Percentiles rank a stretch among this genome's conserved stretches.
Evolutionary conservation across 2,797 vertebrate species (phyloP).

Genomic region (Hozukius guyotensis): DNA sequence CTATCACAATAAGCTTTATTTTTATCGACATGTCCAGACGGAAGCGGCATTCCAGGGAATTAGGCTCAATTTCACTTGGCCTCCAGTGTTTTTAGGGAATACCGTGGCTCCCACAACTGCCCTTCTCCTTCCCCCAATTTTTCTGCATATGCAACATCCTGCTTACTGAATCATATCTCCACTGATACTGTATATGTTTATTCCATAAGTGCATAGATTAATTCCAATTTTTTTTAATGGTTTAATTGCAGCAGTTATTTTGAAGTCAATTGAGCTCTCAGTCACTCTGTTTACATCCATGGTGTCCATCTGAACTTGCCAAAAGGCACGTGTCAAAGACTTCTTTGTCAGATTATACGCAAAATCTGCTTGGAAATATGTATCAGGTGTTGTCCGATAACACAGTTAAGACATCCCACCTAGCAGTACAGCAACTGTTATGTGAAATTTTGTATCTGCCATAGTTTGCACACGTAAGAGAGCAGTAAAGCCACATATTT

Average conservation of each 20-base stretch:
- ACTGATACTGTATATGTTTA: conserved; percentile 41
- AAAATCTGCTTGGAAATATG: conserved; percentile 39
- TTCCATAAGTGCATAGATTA: conserved; percentile 25
- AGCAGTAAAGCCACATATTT: conserved; percentile 13
- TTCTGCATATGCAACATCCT: conserved; percentile 30
- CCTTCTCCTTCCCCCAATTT: background rate
- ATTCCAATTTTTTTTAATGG: conserved; percentile 41
- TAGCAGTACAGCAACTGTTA: conserved; percentile 8
- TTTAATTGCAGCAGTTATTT: conserved; percentile 16
- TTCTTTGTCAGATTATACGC: conserved; percentile 53
- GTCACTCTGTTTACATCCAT: conserved; percentile 20
- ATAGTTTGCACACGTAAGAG: background rate
- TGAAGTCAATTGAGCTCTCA: conserved; percentile 15
- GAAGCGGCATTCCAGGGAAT: conserved; percentile 84
- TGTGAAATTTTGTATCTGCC: conserved; percentile 4
- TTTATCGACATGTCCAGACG: conserved; percentile 80
- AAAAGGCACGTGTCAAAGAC: conserved; percentile 40
- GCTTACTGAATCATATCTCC: conserved; percentile 36
- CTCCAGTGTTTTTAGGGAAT: conserved; percentile 79
- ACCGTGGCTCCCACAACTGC: conserved; percentile 54
- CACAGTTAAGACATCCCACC: conserved; percentile 10
- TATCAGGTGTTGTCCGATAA: conserved; percentile 42
- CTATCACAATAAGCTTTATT: conserved; percentile 84
- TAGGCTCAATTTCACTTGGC: conserved; percentile 84
- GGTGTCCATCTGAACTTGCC: conserved; percentile 35